Conservation (phyloP, 2,113 vertebrate species). For the Sprattus sprattus region DNA sequence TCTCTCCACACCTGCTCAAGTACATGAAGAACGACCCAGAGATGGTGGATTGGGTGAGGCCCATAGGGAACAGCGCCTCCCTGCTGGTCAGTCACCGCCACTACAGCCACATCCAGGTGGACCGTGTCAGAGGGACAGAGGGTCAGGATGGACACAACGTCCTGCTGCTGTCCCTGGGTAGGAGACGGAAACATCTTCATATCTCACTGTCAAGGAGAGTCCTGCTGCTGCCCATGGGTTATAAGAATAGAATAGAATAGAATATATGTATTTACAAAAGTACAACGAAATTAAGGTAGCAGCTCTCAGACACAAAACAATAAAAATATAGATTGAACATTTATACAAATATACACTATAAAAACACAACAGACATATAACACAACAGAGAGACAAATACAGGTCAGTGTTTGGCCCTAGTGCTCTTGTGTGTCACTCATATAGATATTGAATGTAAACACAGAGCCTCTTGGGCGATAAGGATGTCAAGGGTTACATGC, state of each 20-base stretch:
- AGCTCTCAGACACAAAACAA: too few species aligned
- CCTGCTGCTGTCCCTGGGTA: constrained; percentile 65
- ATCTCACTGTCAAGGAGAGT: neutral
- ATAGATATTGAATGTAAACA: too few species aligned
- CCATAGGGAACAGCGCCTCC: constrained; percentile 26
- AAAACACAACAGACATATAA: too few species aligned
- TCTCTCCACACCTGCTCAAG: accelerated
- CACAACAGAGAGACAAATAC: too few species aligned
- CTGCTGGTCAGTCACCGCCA: constrained; percentile 52
- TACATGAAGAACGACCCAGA: constrained; percentile 44
- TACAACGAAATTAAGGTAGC: too few species aligned
- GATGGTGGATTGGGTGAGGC: constrained; percentile 53
- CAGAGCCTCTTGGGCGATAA: too few species aligned
- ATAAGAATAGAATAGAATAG: too few species aligned
- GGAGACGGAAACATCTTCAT: constrained; percentile 33
- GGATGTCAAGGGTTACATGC: too few species aligned
- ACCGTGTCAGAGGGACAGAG: neutral
- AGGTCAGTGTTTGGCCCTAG: too few species aligned
- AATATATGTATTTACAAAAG: too few species aligned
- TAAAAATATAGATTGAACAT: too few species aligned
- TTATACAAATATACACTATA: too few species aligned
- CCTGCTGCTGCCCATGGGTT: neutral
- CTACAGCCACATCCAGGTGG: constrained; percentile 62
- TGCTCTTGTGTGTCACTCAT: neutral
- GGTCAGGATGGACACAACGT: neutral